A percentile compares a stretch with the other conserved stretches of the same genome.
Evolutionary conservation across 2,113 vertebrate species (phyloP).

Genomic region (Bothrops jararaca): DNA sequence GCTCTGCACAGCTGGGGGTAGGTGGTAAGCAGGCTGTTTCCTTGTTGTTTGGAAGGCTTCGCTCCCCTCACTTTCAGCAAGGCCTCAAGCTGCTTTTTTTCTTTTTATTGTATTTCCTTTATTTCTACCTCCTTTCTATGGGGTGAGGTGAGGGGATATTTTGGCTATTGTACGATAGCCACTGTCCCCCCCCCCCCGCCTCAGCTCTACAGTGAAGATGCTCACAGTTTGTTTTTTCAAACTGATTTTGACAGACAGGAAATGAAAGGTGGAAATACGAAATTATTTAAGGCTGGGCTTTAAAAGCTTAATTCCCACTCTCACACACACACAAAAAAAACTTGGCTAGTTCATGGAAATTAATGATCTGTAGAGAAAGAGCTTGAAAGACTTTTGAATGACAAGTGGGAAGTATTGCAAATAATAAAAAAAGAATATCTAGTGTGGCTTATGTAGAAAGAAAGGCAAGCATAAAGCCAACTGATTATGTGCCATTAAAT

Average conservation of each 20-base stretch:
- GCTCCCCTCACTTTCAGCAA: neutral
- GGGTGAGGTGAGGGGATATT: neutral
- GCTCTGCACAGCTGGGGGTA: neutral
- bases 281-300: neutral
- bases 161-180: neutral
- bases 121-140: neutral
- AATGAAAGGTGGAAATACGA: neutral
- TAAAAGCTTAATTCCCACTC: neutral
- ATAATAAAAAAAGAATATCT: constrained; percentile 48
- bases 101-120: neutral
- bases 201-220: neutral
- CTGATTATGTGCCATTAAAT: neutral
- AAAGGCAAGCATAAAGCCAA: constrained; percentile 60
- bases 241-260: neutral
- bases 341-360: neutral
- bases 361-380: neutral
- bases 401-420: constrained; percentile 47
- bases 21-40: neutral
- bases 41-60: neutral
- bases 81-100: neutral
- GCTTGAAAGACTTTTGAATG: neutral
- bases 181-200: neutral
- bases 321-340: neutral
- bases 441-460: constrained; percentile 20
- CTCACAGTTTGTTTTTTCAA: neutral